Evolutionary conservation across 2,888 invertebrate genomes (phyloP).

Genomic region (Xylota segnis): DNA sequence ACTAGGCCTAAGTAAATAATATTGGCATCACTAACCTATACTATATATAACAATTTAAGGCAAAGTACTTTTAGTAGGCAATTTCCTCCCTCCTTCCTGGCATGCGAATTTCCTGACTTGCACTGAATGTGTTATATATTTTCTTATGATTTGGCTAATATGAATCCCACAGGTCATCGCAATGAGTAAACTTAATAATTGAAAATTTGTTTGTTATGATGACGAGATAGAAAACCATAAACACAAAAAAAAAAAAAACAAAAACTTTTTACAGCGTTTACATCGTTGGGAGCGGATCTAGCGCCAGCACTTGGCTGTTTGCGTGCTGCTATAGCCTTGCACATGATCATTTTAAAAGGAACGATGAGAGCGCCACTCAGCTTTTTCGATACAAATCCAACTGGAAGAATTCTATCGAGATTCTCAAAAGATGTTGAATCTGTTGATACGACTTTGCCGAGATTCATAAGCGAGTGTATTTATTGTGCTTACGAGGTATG

Average conservation of each 20-base stretch:
- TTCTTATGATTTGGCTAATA: background rate
- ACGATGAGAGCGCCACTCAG: conserved; percentile 86
- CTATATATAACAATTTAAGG: conserved; percentile 72
- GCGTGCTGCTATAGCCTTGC: conserved; percentile 82
- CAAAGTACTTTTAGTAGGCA: conserved; percentile 58
- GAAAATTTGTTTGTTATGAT: too few relatives aligned
- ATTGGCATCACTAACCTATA: conserved; percentile 26
- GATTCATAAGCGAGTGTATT: conserved; percentile 86
- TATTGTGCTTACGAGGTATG: conserved; percentile 87
- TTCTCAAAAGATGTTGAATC: conserved; percentile 85
- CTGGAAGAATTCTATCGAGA: conserved; percentile 87
- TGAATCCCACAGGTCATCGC: background rate
- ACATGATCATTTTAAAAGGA: conserved; percentile 84
- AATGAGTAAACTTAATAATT: background rate
- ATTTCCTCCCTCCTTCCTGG: background rate
- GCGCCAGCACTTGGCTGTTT: conserved; percentile 87
- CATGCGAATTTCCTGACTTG: conserved; percentile 14
- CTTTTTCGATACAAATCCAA: conserved; percentile 88
- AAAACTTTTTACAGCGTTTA: conserved; percentile 87
- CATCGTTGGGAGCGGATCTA: conserved; percentile 89
- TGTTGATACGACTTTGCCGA: conserved; percentile 84
- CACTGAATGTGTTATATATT: background rate
- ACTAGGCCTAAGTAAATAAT: background rate
- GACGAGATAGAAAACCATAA: too few relatives aligned
- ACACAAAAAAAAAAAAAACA: background rate